Conservation (phyloP, 2,888 invertebrate genomes). For the Coronaproctus castanopsis region DNA sequence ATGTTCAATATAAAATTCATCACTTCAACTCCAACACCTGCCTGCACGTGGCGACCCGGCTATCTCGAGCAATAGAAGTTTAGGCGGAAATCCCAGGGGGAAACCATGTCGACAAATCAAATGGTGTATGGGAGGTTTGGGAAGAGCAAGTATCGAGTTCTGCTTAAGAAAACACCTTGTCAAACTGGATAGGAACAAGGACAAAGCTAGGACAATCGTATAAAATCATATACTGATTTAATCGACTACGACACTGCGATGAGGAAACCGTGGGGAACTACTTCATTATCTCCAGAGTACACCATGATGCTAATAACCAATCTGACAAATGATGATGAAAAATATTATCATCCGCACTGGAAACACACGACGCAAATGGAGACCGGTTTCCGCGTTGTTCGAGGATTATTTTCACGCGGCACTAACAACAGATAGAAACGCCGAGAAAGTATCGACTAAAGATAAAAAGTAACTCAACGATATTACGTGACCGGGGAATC, state of each 20-base stretch:
- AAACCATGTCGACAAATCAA: background rate
- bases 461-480: too few relatives aligned
- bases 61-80: background rate
- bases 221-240: background rate
- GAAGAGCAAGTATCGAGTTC: background rate
- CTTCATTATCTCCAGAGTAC: background rate
- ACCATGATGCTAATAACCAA: too few relatives aligned
- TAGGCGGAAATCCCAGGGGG: background rate
- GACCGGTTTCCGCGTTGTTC: too few relatives aligned
- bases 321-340: too few relatives aligned
- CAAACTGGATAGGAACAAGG: background rate
- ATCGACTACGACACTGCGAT: background rate
- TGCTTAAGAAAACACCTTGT: background rate
- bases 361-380: too few relatives aligned
- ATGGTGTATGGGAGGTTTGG: background rate
- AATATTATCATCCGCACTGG: too few relatives aligned
- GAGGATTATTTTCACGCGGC: too few relatives aligned
- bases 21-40: too few relatives aligned
- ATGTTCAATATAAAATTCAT: too few relatives aligned
- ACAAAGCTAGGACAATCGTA: background rate
- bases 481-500: too few relatives aligned
- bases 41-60: background rate
- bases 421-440: too few relatives aligned
- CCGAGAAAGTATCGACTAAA: too few relatives aligned
- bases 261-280: background rate